Conservation (phyloP, 2,113 vertebrate genomes). For the Strix aluco region DNA sequence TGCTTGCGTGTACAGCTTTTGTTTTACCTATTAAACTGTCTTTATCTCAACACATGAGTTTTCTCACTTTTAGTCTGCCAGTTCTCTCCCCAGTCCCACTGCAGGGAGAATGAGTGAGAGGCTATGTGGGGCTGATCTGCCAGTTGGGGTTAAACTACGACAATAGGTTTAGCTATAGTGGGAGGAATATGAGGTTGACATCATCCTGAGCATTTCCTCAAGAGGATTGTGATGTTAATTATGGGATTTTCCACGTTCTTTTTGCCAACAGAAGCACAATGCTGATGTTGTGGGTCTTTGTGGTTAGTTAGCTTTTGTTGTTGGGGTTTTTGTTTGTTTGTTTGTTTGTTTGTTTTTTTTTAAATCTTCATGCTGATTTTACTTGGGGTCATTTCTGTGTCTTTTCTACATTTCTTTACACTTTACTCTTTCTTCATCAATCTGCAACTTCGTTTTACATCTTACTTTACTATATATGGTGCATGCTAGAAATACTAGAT, state of each 20-base stretch:
- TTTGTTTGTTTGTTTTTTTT: too few relatives aligned
- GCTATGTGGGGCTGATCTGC: background rate
- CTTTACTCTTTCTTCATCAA: background rate
- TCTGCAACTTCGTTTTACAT: background rate
- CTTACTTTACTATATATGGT: background rate
- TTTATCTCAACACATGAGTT: background rate
- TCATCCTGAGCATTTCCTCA: background rate
- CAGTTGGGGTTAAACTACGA: background rate
- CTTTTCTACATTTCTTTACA: background rate
- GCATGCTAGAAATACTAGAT: background rate
- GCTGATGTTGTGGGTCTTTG: background rate
- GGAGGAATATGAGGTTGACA: background rate
- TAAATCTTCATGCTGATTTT: background rate
- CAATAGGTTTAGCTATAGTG: background rate
- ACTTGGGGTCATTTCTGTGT: background rate
- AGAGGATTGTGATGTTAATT: background rate
- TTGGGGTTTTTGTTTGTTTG: too few relatives aligned
- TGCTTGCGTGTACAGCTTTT: background rate
- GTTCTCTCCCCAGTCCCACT: background rate
- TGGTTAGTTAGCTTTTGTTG: background rate
- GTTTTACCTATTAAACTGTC: background rate
- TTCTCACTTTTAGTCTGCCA: background rate
- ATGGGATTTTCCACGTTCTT: background rate
- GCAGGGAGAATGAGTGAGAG: accelerated
- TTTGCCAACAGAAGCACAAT: background rate